phyloP scores from a whole-genome alignment of 2,888 invertebrate genomes.

The Nomada goodeniana region DNA sequence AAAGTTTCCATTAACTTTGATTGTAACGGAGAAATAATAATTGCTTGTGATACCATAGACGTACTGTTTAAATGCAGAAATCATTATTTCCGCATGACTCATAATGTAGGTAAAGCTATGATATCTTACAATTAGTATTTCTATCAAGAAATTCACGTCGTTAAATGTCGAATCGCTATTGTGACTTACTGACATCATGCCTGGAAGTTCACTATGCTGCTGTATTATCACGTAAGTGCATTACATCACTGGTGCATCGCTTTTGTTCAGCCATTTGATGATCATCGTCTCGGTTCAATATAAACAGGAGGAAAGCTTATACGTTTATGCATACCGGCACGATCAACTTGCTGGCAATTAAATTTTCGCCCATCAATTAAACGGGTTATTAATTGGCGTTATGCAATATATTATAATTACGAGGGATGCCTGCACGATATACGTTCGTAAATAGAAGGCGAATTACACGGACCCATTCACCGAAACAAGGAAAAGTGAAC shows the following conservation, averaged over 20 bases:
- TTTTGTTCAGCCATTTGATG: constrained; percentile 36
- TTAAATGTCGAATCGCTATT: constrained; percentile 34
- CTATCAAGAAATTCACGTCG: constrained; percentile 11
- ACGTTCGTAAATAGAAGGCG: too few species aligned
- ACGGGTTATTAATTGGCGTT: constrained; percentile 9
- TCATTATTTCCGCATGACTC: too few species aligned
- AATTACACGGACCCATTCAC: neutral
- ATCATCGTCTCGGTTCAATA: neutral
- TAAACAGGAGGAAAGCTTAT: constrained; percentile 20
- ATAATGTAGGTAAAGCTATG: too few species aligned
- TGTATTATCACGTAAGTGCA: constrained; percentile 30
- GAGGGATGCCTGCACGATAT: neutral
- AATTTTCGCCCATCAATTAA: constrained; percentile 30
- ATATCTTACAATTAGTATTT: neutral
- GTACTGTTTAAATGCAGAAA: too few species aligned
- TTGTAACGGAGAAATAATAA: too few species aligned
- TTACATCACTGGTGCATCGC: constrained; percentile 54
- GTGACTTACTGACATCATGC: constrained; percentile 33
- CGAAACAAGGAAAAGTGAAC: too few species aligned
- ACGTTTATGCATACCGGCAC: neutral
- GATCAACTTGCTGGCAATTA: constrained; percentile 26
- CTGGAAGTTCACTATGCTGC: constrained; percentile 35
- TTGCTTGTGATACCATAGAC: too few species aligned
- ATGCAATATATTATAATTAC: constrained; percentile 1
- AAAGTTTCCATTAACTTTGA: too few species aligned